Conservation (phyloP, 2,888 invertebrate species). For the Hirtodrosophila cameraria region DNA sequence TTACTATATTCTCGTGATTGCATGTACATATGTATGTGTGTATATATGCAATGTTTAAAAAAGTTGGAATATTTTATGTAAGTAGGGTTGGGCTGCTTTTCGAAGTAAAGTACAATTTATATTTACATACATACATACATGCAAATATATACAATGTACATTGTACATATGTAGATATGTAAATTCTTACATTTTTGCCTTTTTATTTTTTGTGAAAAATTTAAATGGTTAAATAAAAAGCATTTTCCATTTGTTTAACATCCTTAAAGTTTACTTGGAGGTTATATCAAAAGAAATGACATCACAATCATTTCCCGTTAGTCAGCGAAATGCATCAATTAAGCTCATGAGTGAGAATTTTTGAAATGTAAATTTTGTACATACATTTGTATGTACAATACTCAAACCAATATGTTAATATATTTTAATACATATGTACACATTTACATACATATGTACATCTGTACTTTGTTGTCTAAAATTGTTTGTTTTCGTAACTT, state of each 20-base stretch:
- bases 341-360: slow-evolving; percentile 1
- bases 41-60: slow-evolving; percentile 22
- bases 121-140: slow-evolving; percentile 25
- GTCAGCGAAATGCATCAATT: not conserved
- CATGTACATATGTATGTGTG: slow-evolving; percentile 30
- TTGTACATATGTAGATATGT: slow-evolving; percentile 2
- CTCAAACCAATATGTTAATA: too few species aligned
- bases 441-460: not conserved
- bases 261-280: too few species aligned
- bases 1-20: too few species aligned
- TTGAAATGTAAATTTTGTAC: not conserved
- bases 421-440: too few species aligned
- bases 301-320: not conserved
- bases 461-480: not conserved
- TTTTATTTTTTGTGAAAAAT: too few species aligned
- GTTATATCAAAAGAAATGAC: too few species aligned
- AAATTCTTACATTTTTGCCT: not conserved
- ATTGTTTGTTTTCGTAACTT: slow-evolving; percentile 2
- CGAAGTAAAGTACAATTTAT: not conserved
- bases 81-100: too few species aligned
- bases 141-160: not conserved
- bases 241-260: too few species aligned
- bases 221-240: too few species aligned
- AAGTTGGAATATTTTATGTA: too few species aligned
- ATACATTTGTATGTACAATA: slow-evolving; percentile 5